Evolutionary conservation across 1,140 invertebrate species (phyloP), one percentile per base, ranked within the genome.

Genomic region (Diprion similis): DNA sequence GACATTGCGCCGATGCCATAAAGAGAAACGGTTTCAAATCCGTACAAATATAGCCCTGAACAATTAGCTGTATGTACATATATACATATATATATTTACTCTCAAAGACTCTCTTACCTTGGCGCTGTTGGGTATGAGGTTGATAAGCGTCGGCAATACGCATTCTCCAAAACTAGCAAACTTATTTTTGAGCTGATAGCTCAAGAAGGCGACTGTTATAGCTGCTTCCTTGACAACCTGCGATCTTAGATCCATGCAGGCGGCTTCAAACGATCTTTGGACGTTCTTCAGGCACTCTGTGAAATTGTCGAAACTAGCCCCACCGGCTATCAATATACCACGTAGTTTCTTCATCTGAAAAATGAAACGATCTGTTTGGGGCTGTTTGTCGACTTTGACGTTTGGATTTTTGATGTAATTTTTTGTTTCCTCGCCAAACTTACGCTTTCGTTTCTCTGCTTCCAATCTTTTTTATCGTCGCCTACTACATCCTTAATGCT

Each of bases 201-300:
- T 94, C 85, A 98, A 91, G 89, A 93, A 98, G 37, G 97, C 96
- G 73, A 99, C 92, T 1, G 97, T 97, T 68, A 99, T 96, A 85
- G 97, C 99, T 0, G 95, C 95, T 87, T 99, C 98, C 74, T 98
- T 90, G 0, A 97, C 96, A 71, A 99, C 95, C 89, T 98, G 92
- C 76, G 93, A 97, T 81, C 98, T 90, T 3, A 99, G 89, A 89
- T 99, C 98, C 89, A 95, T 97, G 74, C 97, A 92, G 70, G 95
- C 94, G 18, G 92, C 90, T 71, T 96, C 91, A 80, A 99, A 94
- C 11, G 95, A 89, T 73, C 93, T 89, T 73, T 97, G 96, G 66
- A 98, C 82, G 72, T 90, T 91, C 80, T 95, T 93, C n/a, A 99
- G 87, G 74, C 92, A 91, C 13, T 91, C 90, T 70, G 90, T 89